Percentiles rank a stretch among this genome's conserved stretches.
These are phyloP conservation scores for Lerista edwardsae DNA, from an alignment of 2,797 vertebrate species.

Conservation along the genomic window DNA sequence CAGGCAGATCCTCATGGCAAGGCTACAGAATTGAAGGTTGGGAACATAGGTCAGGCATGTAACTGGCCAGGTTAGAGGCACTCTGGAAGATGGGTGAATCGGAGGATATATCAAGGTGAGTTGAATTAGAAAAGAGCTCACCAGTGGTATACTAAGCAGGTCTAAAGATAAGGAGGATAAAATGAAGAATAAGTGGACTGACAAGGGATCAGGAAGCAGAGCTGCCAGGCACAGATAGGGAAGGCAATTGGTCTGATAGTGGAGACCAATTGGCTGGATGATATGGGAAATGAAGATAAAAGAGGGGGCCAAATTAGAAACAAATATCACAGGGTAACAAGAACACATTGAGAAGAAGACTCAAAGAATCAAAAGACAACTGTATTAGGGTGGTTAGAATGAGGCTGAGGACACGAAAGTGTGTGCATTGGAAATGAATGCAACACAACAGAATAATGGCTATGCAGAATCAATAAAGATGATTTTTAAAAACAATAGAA, in stretches of 20 bases:
- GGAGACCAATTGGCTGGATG: not conserved
- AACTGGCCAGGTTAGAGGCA: too few relatives aligned
- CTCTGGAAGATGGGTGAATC: not conserved
- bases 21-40: not conserved
- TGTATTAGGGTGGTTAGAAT: not conserved
- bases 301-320: not conserved
- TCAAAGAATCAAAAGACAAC: not conserved
- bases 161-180: not conserved
- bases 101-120: not conserved
- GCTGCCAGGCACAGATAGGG: not conserved
- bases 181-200: not conserved
- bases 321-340: not conserved
- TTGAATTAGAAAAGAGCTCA: not conserved
- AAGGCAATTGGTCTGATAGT: not conserved
- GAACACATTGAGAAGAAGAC: not conserved
- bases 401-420: not conserved
- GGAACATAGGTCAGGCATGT: not conserved
- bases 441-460: not conserved
- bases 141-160: not conserved
- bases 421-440: not conserved
- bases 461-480: not conserved
- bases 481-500: not conserved
- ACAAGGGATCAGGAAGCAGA: not conserved
- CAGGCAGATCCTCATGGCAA: not conserved
- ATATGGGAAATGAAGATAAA: not conserved